These are phyloP conservation scores for Halocaridina rubra DNA, from an alignment of 2,888 invertebrate species.

Conservation along the genomic window DNA sequence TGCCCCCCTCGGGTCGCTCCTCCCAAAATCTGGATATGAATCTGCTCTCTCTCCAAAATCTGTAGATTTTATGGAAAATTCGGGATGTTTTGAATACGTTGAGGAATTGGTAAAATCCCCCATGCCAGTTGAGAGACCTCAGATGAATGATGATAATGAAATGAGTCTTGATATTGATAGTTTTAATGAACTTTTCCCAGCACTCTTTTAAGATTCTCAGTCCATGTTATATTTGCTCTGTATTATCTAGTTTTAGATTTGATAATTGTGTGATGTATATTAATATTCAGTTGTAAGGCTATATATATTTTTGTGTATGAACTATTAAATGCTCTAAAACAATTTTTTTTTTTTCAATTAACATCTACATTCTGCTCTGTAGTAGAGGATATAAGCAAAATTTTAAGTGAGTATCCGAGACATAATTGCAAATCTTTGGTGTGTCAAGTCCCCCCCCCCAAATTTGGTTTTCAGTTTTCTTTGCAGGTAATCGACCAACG, in stretches of 20 bases:
- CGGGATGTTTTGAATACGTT: neutral
- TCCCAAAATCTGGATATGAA: constrained; percentile 55
- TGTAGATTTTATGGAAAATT: constrained; percentile 7
- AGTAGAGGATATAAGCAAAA: too few relatives aligned
- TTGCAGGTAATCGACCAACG: too few relatives aligned
- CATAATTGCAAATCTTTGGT: too few relatives aligned
- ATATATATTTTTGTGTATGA: neutral
- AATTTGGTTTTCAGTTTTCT: too few relatives aligned
- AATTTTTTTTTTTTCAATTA: too few relatives aligned
- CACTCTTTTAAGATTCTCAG: constrained; percentile 31
- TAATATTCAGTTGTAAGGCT: neutral
- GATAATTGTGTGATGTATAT: neutral
- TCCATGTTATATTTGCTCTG: too few relatives aligned
- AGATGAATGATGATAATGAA: neutral
- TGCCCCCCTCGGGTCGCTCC: neutral
- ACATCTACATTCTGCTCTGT: too few relatives aligned
- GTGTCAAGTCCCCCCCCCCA: too few relatives aligned
- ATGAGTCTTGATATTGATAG: constrained; percentile 30
- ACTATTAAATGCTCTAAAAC: too few relatives aligned
- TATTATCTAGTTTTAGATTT: neutral
- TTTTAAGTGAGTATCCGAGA: too few relatives aligned
- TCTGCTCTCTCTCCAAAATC: constrained; percentile 34
- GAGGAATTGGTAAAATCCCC: neutral
- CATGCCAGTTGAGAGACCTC: neutral
- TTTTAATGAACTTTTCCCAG: constrained; percentile 42